Conservation (phyloP, 2,113 vertebrate genomes). For the Hippocampus barbouri region DNA sequence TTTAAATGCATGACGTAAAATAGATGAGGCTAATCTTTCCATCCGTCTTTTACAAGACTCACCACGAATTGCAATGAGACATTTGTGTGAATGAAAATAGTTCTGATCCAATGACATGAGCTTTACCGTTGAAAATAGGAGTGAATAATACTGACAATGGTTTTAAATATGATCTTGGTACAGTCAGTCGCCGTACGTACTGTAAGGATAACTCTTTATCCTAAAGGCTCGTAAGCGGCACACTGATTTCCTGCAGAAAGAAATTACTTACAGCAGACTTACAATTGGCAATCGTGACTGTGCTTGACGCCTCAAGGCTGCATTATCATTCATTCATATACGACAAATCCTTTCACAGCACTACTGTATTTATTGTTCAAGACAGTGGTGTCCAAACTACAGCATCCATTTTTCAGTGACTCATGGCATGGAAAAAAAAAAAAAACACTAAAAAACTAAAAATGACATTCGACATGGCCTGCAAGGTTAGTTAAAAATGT, state of each 20-base stretch:
- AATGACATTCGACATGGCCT: too few species aligned
- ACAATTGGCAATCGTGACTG: background rate
- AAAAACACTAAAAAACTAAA: too few species aligned
- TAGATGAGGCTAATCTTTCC: background rate
- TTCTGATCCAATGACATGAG: background rate
- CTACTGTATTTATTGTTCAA: too few species aligned
- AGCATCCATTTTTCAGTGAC: too few species aligned
- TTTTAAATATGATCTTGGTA: background rate
- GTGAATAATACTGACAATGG: background rate
- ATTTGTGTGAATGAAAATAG: background rate
- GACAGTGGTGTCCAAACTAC: too few species aligned
- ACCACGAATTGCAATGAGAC: background rate
- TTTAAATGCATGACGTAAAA: background rate
- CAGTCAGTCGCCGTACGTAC: background rate
- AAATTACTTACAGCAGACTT: background rate
- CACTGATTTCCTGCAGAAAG: background rate
- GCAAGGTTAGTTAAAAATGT: too few species aligned
- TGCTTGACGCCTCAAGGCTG: background rate
- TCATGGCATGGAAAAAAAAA: too few species aligned
- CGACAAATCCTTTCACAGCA: too few species aligned
- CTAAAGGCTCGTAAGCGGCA: background rate
- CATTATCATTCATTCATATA: background rate
- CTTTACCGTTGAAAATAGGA: background rate
- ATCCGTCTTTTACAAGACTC: background rate
- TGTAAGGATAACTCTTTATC: background rate